These are phyloP conservation scores for Zhuqinia jingwanae DNA, from an alignment of 2,888 invertebrate genomes.

Conservation along the genomic window DNA sequence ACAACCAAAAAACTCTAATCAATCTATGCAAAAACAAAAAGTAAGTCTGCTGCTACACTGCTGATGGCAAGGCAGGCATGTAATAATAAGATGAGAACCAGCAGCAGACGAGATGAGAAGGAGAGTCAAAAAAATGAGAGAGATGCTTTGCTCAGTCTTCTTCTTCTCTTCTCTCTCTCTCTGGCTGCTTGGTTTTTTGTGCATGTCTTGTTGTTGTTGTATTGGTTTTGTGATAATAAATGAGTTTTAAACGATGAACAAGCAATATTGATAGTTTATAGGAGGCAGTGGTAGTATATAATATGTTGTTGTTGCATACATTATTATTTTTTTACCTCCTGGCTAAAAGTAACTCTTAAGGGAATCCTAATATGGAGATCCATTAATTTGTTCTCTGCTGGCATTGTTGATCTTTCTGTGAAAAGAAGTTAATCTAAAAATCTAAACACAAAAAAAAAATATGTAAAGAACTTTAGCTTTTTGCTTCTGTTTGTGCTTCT, in stretches of 20 bases:
- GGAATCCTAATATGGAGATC: slow-evolving; percentile 15
- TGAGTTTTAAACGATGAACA: slow-evolving; percentile 14
- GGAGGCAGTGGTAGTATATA: too few species aligned
- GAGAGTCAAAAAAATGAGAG: slow-evolving; percentile 18
- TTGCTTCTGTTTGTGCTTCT: slow-evolving; percentile 1
- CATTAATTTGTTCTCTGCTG: slow-evolving; percentile 37
- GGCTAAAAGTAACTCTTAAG: slow-evolving; percentile 6
- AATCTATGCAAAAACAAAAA: not conserved
- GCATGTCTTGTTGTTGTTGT: too few species aligned
- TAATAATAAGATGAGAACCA: too few species aligned
- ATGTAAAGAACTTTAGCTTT: too few species aligned
- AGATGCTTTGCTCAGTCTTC: not conserved
- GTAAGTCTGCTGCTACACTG: too few species aligned
- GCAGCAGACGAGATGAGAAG: not conserved
- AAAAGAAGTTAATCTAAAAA: slow-evolving; percentile 24
- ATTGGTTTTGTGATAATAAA: not conserved
- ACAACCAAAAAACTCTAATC: not conserved
- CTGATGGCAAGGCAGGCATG: not conserved
- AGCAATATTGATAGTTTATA: slow-evolving; percentile 14
- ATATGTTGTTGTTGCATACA: not conserved
- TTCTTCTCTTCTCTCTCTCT: not conserved
- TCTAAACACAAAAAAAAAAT: slow-evolving; percentile 11
- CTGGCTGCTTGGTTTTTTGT: not conserved
- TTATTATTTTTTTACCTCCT: not conserved
- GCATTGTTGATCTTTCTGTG: not conserved